Evolutionary conservation across 2,888 invertebrate species (phyloP).

Genomic region (Protonemura montana): DNA sequence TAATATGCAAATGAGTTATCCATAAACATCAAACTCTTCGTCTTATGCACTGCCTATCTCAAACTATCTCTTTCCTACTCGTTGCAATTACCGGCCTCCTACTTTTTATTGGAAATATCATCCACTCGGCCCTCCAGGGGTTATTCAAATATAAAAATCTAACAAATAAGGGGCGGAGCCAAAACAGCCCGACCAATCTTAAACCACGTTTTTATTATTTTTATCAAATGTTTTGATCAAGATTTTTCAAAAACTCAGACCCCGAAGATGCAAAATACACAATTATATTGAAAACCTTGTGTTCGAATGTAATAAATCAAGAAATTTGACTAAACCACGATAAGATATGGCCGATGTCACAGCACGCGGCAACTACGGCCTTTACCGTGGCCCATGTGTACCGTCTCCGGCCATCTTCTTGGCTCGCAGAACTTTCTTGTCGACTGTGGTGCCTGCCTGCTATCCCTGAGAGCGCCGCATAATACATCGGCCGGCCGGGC

Average conservation of each 20-base stretch:
- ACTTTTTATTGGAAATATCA: slow-evolving; percentile 41
- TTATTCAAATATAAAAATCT: slow-evolving; percentile 39
- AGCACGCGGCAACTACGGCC: neutral
- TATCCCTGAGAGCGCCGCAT: too few relatives aligned
- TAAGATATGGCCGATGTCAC: slow-evolving; percentile 34
- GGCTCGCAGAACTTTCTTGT: too few relatives aligned
- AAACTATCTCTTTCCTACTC: slow-evolving; percentile 30
- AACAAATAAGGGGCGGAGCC: slow-evolving; percentile 41
- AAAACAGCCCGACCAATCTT: slow-evolving; percentile 35
- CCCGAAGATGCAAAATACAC: slow-evolving; percentile 35
- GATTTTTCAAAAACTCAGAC: slow-evolving; percentile 35
- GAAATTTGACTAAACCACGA: slow-evolving; percentile 21
- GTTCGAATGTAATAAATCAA: slow-evolving; percentile 36
- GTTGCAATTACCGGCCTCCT: slow-evolving; percentile 38
- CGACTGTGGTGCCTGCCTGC: too few relatives aligned
- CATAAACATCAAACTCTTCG: slow-evolving; percentile 40
- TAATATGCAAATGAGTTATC: slow-evolving; percentile 41
- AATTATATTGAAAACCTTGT: slow-evolving; percentile 39
- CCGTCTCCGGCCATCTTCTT: neutral
- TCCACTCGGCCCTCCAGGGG: slow-evolving; percentile 35
- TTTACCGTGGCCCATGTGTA: neutral
- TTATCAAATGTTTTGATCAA: slow-evolving; percentile 36
- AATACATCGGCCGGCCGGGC: neutral
- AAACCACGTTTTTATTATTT: slow-evolving; percentile 32
- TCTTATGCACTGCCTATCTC: slow-evolving; percentile 32